Base-by-base conservation (phyloP, 1,140 invertebrate genomes). In the Tyrophagus putrescentiae region DNA sequence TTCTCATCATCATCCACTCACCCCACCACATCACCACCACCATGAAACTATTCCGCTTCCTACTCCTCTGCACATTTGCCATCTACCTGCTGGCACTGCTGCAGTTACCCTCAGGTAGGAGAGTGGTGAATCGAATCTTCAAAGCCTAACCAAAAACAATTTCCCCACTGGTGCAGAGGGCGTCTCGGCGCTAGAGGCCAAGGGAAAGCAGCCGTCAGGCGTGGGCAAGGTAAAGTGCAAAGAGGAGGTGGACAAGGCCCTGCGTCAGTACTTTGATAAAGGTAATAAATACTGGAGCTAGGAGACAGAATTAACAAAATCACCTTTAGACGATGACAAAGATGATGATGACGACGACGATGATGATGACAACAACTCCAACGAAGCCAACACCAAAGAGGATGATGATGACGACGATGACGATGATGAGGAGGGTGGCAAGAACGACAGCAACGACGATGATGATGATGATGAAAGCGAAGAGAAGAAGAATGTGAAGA, bases 251-350 rank as follows among this genome's bases (percentile, higher is more conserved):
- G 64, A 67, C 50, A 62, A 64, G 60, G 66, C 66, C 3, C 42
- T 67, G 23, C 60, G 64, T 45, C 59, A 67, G 60, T 67, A 67
- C n/a, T 67, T 61, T 61, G 64, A 66, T 6, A 53, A 65, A 52
- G 59, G 48, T 60, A 32, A 6, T n/a, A n/a, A n/a, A n/a, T n/a
- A n/a, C n/a, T n/a, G n/a, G n/a, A n/a, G n/a, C n/a, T n/a, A n/a
- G n/a, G n/a, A n/a, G n/a, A n/a, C 50, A 21, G 16, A 18, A 21
- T 4, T 25, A 21, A 53, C n/a, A 25, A 53, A n/a, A 25, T 21
- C 25, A 25, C 5, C 23, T 41, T 13, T n/a, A 57, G 4, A 16
- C 33, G 28, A 57, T 33, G 31, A 29, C 27, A 13, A 31, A 57
- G 41, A 13, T n/a, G 16, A 13, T 41, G 5, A n/a, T 6, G 25